Evolutionary conservation across 2,888 invertebrate species (phyloP).

Genomic region (Ptychoptera contaminata): DNA sequence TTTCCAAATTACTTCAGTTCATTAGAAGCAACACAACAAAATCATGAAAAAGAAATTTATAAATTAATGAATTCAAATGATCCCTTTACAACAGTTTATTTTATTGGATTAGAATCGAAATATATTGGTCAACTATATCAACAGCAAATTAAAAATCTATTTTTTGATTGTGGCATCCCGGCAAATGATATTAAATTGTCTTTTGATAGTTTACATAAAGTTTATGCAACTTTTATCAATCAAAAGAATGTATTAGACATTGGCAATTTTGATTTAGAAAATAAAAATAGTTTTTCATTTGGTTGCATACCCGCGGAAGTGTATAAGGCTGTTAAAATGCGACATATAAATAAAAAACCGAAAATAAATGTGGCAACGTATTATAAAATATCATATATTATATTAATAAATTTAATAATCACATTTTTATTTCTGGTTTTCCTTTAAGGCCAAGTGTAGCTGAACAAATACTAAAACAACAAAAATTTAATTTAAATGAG

Average conservation of each 20-base stretch:
- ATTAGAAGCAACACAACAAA: conserved; percentile 33
- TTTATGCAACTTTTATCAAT: conserved; percentile 49
- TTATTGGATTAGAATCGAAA: conserved; percentile 37
- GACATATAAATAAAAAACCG: conserved; percentile 30
- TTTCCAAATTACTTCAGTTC: conserved; percentile 77
- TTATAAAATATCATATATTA: too few relatives aligned
- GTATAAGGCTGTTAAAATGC: conserved; percentile 56
- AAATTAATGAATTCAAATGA: conserved; percentile 54
- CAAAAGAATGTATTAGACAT: neutral
- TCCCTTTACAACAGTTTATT: conserved; percentile 61
- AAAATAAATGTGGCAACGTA: conserved; percentile 21
- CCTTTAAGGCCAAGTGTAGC: conserved; percentile 34
- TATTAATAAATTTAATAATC: conserved; percentile 7
- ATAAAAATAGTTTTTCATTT: neutral
- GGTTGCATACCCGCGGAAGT: conserved; percentile 52
- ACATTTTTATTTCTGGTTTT: conserved; percentile 5
- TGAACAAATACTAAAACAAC: conserved; percentile 30
- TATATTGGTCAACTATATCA: conserved; percentile 59
- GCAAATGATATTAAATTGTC: conserved; percentile 24
- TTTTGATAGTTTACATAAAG: conserved; percentile 38
- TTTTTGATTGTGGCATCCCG: conserved; percentile 32
- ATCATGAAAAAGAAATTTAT: conserved; percentile 48
- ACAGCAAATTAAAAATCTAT: conserved; percentile 43
- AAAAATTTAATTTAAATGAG: conserved; percentile 18
- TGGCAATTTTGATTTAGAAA: neutral